Evolutionary conservation across 1,140 invertebrate species (phyloP).

Genomic region (Cyclargus thomasi): DNA sequence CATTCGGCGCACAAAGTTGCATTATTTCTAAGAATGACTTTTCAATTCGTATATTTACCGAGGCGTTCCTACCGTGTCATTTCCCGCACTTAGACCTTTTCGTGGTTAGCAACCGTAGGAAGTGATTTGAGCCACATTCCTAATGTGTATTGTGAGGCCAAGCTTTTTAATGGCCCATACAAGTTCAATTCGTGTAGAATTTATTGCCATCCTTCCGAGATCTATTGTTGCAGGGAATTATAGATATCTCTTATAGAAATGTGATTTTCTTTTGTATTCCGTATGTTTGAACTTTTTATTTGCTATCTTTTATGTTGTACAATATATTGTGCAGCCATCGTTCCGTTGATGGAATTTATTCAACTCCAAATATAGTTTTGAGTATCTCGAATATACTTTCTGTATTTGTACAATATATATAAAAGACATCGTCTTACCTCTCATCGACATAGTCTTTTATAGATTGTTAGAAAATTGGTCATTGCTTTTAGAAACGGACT

Average conservation of each 20-base stretch:
- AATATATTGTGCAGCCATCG: not conserved
- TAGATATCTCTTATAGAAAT: constrained; percentile 40
- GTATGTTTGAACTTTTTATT: constrained; percentile 8
- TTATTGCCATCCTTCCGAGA: constrained; percentile 61
- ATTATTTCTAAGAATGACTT: constrained; percentile 61
- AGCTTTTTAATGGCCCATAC: constrained; percentile 63
- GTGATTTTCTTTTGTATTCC: constrained; percentile 38
- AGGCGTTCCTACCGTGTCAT: constrained; percentile 61
- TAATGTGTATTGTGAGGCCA: constrained; percentile 64
- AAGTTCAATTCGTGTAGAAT: constrained; percentile 56
- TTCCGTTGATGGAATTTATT: not conserved
- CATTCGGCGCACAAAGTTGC: constrained; percentile 51
- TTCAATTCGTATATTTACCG: constrained; percentile 70
- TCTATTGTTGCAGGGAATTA: constrained; percentile 60
- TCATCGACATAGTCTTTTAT: no score
- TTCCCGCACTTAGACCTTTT: constrained; percentile 63
- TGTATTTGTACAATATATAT: no score
- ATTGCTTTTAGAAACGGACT: not conserved
- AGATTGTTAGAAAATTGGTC: not conserved
- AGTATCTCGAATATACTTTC: not conserved
- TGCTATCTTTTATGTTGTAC: not conserved
- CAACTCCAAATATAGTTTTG: not conserved
- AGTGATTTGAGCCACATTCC: constrained; percentile 71
- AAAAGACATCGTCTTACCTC: not conserved
- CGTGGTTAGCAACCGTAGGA: constrained; percentile 45